Conservation (phyloP, 2,113 vertebrate genomes). For the Hemichromis elongatus region DNA sequence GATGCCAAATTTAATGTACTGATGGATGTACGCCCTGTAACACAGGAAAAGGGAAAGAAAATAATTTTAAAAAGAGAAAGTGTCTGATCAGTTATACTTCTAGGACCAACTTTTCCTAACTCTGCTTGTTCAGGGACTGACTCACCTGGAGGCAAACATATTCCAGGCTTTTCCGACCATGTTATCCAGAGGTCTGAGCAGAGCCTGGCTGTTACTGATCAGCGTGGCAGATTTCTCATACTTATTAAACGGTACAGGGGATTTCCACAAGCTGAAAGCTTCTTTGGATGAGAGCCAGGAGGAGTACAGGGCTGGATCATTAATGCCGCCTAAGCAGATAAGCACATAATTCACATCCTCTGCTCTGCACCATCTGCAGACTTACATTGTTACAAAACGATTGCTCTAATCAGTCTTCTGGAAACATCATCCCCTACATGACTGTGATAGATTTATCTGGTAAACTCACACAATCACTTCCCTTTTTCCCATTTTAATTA, state of each 20-base stretch:
- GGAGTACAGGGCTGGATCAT: slow-evolving; percentile 82
- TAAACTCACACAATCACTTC: not conserved
- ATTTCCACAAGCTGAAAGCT: slow-evolving; percentile 80
- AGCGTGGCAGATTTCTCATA: slow-evolving; percentile 89
- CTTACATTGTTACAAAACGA: not conserved
- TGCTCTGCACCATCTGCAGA: not conserved
- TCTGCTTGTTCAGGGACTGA: not conserved
- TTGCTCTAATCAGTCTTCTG: not conserved
- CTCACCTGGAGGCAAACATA: slow-evolving; percentile 97
- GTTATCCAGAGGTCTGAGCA: slow-evolving; percentile 83
- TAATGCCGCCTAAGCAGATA: slow-evolving; percentile 76
- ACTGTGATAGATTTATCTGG: not conserved
- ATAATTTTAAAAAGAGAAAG: not conserved
- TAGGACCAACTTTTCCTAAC: not conserved
- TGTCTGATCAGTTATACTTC: not conserved
- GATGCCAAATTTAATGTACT: slow-evolving; percentile 87
- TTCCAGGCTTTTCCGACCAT: slow-evolving; percentile 95
- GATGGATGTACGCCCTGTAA: slow-evolving; percentile 90
- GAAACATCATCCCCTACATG: not conserved
- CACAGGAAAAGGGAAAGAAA: not conserved
- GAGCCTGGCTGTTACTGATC: slow-evolving; percentile 92
- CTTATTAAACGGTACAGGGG: slow-evolving; percentile 83
- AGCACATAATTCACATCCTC: not conserved
- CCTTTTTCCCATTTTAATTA: not conserved
- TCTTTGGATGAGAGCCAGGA: slow-evolving; percentile 80